phyloP scores from a whole-genome alignment of 2,797 vertebrate genomes.

The Falco concolor region DNA sequence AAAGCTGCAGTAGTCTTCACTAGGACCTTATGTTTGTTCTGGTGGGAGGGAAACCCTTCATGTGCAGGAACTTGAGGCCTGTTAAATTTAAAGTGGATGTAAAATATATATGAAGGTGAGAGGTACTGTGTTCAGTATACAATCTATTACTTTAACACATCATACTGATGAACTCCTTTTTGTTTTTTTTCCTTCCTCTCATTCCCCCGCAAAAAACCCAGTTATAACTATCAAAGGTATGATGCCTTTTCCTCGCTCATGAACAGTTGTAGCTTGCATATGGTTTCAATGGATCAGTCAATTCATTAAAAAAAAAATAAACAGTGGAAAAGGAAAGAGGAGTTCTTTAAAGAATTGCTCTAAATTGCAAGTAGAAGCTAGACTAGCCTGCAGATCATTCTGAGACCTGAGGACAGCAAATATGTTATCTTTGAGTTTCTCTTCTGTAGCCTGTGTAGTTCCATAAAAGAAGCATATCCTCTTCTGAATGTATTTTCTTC shows the following conservation, averaged over 20 bases:
- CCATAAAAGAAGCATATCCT: neutral
- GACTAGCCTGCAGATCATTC: neutral
- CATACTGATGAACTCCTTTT: neutral
- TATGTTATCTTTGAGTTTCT: neutral
- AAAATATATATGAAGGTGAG: neutral
- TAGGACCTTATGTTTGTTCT: neutral
- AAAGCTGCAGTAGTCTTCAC: neutral
- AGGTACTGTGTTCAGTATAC: neutral
- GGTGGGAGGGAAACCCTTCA: neutral
- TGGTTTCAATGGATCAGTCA: neutral
- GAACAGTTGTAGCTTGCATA: neutral
- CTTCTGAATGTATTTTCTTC: neutral
- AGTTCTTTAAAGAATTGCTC: neutral
- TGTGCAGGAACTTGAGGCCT: neutral
- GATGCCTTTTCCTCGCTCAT: neutral
- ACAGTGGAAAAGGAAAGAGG: neutral
- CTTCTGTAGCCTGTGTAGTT: neutral
- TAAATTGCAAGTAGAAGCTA: neutral
- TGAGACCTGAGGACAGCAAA: neutral
- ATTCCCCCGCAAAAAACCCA: fast-evolving
- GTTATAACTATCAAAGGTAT: neutral
- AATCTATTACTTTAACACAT: neutral
- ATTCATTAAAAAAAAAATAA: neutral
- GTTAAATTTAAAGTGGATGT: neutral
- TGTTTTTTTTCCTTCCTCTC: fast-evolving